Evolutionary conservation across 2,797 vertebrate species (phyloP), one percentile per base, ranked within the genome.

Genomic region (Graptemys geographica): DNA sequence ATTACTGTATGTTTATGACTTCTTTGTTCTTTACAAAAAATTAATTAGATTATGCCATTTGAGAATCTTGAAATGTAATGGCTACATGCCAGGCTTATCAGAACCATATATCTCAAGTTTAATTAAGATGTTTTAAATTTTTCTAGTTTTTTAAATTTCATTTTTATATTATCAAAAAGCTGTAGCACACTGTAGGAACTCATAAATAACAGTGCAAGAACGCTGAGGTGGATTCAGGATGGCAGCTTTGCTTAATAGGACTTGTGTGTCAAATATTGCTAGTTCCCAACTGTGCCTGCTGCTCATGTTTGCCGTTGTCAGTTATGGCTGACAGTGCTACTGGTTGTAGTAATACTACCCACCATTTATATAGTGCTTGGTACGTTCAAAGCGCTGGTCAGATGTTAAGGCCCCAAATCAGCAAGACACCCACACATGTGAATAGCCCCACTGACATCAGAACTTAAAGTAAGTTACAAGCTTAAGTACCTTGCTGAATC

Each of bases 21-120:
- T 97, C 97, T 96, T 88, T 96, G 97, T 98, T 98, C 97, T 97
- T 92, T 96, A 95, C 96, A 98, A 97, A 98, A 97, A 98, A 98
- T 98, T 98, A 98, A 98, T 98, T 98, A 98, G 98, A 98, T 98
- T 98, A 98, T 95, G 97, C 97, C 97, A 98, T 97, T 98, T 86
- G 97, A 98, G 98, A 98, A 97, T 98, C 96, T 96, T 94, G 97
- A 98, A 98, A 98, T 97, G 97, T 87, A 49, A 19, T 96, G 97
- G 97, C 96, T 53, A 65, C 72, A 33, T 79, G 98, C 98, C 98
- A 98, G 31, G 90, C 96, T 97, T 98, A 98, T 98, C 98, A 98
- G 96, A 98, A 96, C 92, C 94, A 92, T 93, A 95, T 95, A 98
- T 98, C 97, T 98, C 92, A 98, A 91, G 96, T 96, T 98, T 98